phyloP scores from a whole-genome alignment of 2,113 vertebrate species.

The Corythaixoides concolor region DNA sequence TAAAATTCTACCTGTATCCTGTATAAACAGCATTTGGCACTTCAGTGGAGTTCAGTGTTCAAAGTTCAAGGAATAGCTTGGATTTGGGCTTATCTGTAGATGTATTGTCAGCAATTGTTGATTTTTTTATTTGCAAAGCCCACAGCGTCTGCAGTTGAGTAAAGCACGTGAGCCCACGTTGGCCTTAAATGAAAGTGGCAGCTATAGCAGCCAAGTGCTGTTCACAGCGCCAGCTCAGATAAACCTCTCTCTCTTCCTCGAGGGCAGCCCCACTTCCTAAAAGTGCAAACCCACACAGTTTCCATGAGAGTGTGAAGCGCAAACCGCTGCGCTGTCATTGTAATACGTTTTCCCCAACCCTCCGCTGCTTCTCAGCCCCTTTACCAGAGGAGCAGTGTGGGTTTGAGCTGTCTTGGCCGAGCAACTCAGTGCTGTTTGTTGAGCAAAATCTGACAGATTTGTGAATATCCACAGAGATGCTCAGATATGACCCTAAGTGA shows the following conservation, averaged over 20 bases:
- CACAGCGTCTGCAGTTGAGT: slow-evolving; percentile 4
- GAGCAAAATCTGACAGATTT: neutral
- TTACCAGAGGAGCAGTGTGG: neutral
- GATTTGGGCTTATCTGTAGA: neutral
- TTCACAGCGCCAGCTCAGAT: slow-evolving; percentile 26
- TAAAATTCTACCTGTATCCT: neutral
- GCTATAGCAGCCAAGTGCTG: slow-evolving; percentile 30
- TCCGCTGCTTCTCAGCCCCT: neutral
- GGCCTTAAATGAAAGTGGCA: slow-evolving; percentile 57
- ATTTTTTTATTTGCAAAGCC: neutral
- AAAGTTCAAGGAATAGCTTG: neutral
- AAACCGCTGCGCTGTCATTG: neutral
- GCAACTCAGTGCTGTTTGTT: neutral
- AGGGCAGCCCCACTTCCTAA: slow-evolving; percentile 24
- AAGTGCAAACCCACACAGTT: slow-evolving; percentile 17
- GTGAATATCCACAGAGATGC: slow-evolving; percentile 1
- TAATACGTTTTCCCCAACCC: rapidly evolving
- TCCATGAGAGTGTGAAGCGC: neutral
- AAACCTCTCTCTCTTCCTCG: neutral
- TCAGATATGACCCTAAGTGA: neutral
- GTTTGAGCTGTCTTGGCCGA: neutral
- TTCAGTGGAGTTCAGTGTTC: neutral
- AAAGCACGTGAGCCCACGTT: neutral
- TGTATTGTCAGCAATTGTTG: neutral
- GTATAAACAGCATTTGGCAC: neutral